Conservation (phyloP, 2,797 vertebrate species). For the Hapalemur alaotrensis region DNA sequence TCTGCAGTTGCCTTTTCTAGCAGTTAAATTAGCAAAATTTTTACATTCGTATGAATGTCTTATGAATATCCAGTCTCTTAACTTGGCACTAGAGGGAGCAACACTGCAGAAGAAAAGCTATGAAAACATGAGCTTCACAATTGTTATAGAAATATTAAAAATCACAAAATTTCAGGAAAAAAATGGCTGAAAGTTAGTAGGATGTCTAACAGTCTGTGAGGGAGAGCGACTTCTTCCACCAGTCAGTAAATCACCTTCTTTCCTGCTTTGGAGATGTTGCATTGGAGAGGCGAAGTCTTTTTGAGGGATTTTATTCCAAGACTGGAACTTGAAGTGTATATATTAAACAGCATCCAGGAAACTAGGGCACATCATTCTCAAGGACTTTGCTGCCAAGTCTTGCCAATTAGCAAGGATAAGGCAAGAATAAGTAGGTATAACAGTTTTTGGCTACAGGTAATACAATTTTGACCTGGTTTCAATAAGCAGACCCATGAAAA, state of each 20-base stretch:
- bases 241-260: neutral
- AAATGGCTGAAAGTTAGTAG: neutral
- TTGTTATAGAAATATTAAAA: neutral
- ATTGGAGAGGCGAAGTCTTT: neutral
- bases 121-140: neutral
- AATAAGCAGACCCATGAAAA: neutral
- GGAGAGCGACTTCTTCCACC: neutral
- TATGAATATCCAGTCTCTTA: neutral
- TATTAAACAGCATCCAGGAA: neutral
- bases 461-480: neutral
- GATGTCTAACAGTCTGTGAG: neutral
- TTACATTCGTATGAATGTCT: neutral
- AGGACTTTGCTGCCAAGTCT: neutral
- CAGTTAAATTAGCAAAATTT: neutral
- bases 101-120: neutral
- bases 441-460: neutral
- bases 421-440: neutral
- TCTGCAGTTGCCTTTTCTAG: neutral
- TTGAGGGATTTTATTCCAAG: neutral
- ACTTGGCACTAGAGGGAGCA: slow-evolving; percentile 65
- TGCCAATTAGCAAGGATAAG: neutral
- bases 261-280: neutral
- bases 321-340: neutral
- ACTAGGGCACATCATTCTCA: accelerated
- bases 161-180: neutral